Evolutionary conservation across 2,113 vertebrate species (phyloP), one percentile per base, ranked within the genome.

Genomic region (Perognathus longimembris): DNA sequence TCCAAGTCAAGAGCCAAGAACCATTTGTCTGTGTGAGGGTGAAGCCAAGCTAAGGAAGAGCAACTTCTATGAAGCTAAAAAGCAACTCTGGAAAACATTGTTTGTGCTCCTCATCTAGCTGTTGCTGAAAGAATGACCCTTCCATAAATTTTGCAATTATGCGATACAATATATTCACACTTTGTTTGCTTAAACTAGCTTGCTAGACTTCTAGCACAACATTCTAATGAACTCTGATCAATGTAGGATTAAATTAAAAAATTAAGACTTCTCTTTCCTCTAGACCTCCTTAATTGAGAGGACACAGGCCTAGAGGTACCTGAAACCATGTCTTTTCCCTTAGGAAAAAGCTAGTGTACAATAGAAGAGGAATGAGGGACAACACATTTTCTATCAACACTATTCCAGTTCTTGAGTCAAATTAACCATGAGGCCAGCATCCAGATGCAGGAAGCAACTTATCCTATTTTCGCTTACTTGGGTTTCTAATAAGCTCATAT

Each of bases 211-310:
- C 64, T 81, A 69, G 54, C 59, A 88, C 3, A 18, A 1, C 80
- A 76, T 78, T 85, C 71, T 90, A 89, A 88, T 85, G n/a, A 95
- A 9, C 22, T 90, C 86, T 93, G 26, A 67, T 63, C 73, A 85
- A 69, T 64, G 28, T 61, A 80, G 24, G n/a, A 85, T 50, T 82
- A 75, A 94, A 77, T 79, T 59, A 87, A 91, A 85, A 34, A 89
- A 14, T 36, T 79, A 88, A 69, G 78, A 63, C 57, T 74, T 87
- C 42, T 92, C 38, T 70, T 73, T 83, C n/a, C n/a, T 64, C 7
- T 73, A 50, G 74, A 83, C 50, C 15, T 70, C 71, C 59, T 77
- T 34, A 50, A 10, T 83, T 80, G 30, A 87, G 85, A 90, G 18
- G n/a, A 82, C 30, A 61, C 18, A 42, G 69, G n/a, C 59, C 40